These are phyloP conservation scores for Trachymyrmex septentrionalis DNA, from an alignment of 1,140 invertebrate species.

Conservation along the genomic window DNA sequence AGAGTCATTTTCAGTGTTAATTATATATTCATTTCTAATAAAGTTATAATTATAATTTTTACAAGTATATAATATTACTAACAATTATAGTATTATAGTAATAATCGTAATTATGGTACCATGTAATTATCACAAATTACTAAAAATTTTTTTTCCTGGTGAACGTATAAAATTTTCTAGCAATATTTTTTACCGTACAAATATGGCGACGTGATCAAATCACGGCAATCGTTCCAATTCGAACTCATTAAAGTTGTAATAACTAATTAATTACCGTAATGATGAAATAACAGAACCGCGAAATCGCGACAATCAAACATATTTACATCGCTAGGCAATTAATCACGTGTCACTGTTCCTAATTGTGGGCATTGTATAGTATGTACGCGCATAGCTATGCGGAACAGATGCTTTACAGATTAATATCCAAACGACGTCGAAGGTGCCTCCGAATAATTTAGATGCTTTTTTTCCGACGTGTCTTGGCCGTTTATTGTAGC, in stretches of 20 bases:
- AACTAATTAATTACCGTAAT: slow-evolving; percentile 43
- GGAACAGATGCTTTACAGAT: slow-evolving; percentile 14
- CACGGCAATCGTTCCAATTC: not conserved
- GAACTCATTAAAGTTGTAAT: not conserved
- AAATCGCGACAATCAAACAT: not conserved
- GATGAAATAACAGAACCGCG: not conserved
- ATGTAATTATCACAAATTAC: too few relatives aligned
- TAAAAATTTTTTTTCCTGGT: too few relatives aligned
- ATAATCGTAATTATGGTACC: too few relatives aligned
- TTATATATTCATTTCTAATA: too few relatives aligned
- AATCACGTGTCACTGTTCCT: not conserved
- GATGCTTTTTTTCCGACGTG: not conserved
- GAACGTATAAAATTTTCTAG: too few relatives aligned
- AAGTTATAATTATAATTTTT: too few relatives aligned
- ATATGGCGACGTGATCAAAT: not conserved
- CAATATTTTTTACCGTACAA: not conserved
- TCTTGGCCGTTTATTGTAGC: not conserved
- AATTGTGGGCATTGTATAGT: not conserved
- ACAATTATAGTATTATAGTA: too few relatives aligned
- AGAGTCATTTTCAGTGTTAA: too few relatives aligned
- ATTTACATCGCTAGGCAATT: not conserved
- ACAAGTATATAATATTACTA: too few relatives aligned
- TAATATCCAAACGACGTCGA: not conserved
- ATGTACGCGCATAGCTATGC: not conserved
- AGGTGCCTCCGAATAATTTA: not conserved